Base-by-base conservation (phyloP, 2,888 invertebrate species). In the Drosophila robusta region DNA sequence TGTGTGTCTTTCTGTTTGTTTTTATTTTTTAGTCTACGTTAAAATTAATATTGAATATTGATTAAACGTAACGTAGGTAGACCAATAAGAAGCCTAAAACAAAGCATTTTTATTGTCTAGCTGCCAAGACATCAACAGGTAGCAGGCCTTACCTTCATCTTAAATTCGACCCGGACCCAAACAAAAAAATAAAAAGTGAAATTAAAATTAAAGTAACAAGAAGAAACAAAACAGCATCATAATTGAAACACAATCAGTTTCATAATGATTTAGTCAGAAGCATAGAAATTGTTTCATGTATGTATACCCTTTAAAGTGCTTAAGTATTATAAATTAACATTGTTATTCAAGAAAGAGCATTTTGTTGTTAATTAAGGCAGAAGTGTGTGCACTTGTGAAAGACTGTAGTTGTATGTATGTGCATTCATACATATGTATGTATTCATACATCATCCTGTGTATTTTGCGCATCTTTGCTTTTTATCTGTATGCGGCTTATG, bases 101-200 rank as follows among this genome's bases (percentile, higher is more conserved):
- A 14, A 24, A 24, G 12, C 18, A 52, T 44, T 29, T 44, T 34
- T 18, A 24, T 22, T 32, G 11, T 54, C 9, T 32, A 14, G 9
- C 14, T 14, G n/a, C 7, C n/a, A 7, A 38, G 36, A 7, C 34
- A 11, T 55, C 54, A 49, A 55, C 50, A 55, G 54, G 49, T 49
- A 54, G 18, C 26, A 42, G 49, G 14, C 49, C 32, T 11, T 49
- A 50, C 34, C 14, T 16, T 24, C 12, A 8, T 49, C 22, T 5
- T 16, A 14, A 4, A 5, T 41, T 22, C 5, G 12, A 49, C 4
- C 14, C 24, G 7, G 32, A 11, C 14, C n/a, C 34, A 34, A 14
- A 14, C 2, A 36, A 36, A 16, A 12, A 11, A 4, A 3, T 36
- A n/a, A 36, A 36, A 11, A 36, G 18, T 18, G 18, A 18, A 18